Conservation (phyloP, 1,140 invertebrate species). For the Drosophila kikkawai region DNA sequence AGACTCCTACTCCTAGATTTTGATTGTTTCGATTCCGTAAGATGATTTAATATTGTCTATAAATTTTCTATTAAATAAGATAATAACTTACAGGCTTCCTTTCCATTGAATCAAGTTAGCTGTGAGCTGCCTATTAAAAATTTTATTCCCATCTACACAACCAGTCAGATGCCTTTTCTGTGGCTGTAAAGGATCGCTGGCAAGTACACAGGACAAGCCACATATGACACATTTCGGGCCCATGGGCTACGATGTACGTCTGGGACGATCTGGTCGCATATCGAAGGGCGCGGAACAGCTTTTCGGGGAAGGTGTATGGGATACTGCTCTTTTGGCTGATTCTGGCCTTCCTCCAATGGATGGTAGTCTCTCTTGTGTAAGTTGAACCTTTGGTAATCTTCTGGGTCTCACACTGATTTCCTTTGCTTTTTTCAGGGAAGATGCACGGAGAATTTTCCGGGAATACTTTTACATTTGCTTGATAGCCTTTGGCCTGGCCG, state of each 20-base stretch:
- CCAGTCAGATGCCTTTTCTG: not conserved
- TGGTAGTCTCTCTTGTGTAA: slow-evolving; percentile 27
- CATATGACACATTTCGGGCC: not conserved
- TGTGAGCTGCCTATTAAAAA: slow-evolving; percentile 5
- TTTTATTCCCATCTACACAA: not conserved
- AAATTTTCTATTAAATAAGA: too few species aligned
- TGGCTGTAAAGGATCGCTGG: not conserved
- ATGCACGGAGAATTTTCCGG: not conserved
- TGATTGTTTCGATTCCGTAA: not conserved
- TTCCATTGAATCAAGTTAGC: slow-evolving; percentile 17
- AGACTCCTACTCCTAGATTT: too few species aligned
- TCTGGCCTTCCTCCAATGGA: slow-evolving; percentile 49
- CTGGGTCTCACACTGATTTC: too few species aligned
- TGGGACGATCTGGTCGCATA: slow-evolving; percentile 18
- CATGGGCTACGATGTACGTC: slow-evolving; percentile 26
- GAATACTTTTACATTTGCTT: slow-evolving; percentile 20
- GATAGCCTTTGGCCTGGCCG: slow-evolving; percentile 29
- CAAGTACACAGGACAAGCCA: not conserved
- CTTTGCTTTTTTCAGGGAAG: not conserved
- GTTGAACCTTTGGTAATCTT: not conserved
- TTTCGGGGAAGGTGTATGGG: slow-evolving; percentile 34
- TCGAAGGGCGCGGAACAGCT: slow-evolving; percentile 27
- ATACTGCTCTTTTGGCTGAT: slow-evolving; percentile 39
- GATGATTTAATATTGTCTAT: not conserved
- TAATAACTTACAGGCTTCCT: too few species aligned